Evolutionary conservation across 1,140 invertebrate genomes (phyloP), one percentile per base, ranked within the genome.

Genomic region (Physella acuta): DNA sequence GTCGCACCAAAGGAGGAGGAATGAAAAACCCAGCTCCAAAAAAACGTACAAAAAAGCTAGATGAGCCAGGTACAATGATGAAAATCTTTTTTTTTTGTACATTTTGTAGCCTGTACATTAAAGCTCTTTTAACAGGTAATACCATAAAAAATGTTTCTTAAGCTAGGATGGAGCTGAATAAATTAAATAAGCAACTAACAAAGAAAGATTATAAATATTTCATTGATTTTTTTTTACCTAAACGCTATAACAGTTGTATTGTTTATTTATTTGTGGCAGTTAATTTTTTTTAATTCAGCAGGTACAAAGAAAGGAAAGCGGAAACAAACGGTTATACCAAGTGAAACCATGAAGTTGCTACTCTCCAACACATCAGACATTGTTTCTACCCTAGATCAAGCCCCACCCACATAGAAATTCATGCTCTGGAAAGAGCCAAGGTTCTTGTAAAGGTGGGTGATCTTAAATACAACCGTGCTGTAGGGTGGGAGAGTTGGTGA

Each of bases 391-490:
- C 86, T 99, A 31, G 98, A 99, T 86, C 87, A 99, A 39, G 98
- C 98, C n/a, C 98, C 98, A 5, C 97, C 97, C 2, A 98, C 97
- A 0, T 94, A 98, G 81, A 88, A 95, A 75, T 86, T 98, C 28
- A 99, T 99, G 97, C 94, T 98, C 79, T 98, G 97, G 94, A 99
- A 99, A 82, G 96, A 99, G 88, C 98, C 94, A 0, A 95, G 84
- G 82, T 82, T 33, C 82, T 85, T 3, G 97, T 99, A 82, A 99
- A 99, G 84, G 85, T 99, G 0, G 98, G 99, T 87, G 92, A 94
- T 11, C 82, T 98, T n/a, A 44, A 87, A 94, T 76, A 89, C 90
- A 0, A 94, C 98, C 76, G 91, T 93, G 1, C 94, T 94, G 0
- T 88, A 92, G 79, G 86, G 89, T 52, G 92, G 91, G 74, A 93